Evolutionary conservation across 1,140 invertebrate genomes (phyloP).

Genomic region (Sarcophaga peregrina): DNA sequence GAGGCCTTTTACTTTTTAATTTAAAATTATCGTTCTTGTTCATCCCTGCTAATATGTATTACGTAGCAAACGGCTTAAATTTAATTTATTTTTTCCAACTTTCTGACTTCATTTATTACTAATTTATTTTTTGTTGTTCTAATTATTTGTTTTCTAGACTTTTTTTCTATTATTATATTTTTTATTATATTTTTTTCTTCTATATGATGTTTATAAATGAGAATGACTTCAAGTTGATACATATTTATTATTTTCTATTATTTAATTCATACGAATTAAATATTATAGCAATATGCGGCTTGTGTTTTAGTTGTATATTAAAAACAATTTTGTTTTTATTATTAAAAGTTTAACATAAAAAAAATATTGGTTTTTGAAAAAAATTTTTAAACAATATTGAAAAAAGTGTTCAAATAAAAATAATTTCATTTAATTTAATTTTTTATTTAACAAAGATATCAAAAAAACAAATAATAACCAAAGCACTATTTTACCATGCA

Average conservation of each 20-base stretch:
- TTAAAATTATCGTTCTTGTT: too few species aligned
- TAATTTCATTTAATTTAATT: too few species aligned
- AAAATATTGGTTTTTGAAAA: background rate
- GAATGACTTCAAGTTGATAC: constrained; percentile 1
- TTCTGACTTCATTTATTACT: background rate
- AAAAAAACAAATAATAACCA: too few species aligned
- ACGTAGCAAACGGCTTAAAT: too few species aligned
- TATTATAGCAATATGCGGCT: constrained; percentile 13
- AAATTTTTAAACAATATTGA: background rate
- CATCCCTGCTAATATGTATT: too few species aligned
- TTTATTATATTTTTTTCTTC: background rate
- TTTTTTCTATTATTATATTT: background rate
- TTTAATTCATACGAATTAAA: background rate
- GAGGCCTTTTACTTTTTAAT: too few species aligned
- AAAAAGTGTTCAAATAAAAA: too few species aligned
- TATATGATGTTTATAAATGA: background rate
- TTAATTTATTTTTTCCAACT: too few species aligned
- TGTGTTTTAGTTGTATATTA: background rate
- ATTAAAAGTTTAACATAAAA: background rate
- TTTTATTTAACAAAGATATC: too few species aligned
- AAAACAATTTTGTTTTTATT: background rate
- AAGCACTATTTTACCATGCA: constrained; percentile 6
- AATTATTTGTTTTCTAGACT: background rate
- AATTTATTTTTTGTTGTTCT: background rate
- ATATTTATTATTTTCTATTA: background rate